Conservation (phyloP, 2,113 vertebrate species). For the Hippocampus zosterae region DNA sequence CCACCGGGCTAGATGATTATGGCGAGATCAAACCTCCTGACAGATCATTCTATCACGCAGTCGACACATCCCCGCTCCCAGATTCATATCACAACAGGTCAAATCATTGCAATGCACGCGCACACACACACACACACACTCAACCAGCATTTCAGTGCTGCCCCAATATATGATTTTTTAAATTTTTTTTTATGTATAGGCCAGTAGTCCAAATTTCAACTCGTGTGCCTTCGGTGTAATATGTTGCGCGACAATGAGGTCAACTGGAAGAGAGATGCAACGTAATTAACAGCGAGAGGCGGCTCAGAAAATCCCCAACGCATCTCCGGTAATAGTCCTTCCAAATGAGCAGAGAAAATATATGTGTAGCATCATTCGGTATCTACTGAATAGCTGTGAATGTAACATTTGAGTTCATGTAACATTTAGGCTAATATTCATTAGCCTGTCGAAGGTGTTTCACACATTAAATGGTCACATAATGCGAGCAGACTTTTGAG, state of each 20-base stretch:
- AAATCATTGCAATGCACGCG: neutral
- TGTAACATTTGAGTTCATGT: too few species aligned
- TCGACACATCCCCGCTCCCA: neutral
- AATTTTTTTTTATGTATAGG: neutral
- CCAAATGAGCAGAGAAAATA: neutral
- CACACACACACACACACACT: slow-evolving; percentile 1
- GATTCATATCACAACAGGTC: neutral
- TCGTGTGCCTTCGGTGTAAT: neutral
- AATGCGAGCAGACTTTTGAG: neutral
- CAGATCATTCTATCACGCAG: slow-evolving; percentile 6
- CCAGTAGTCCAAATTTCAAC: too few species aligned
- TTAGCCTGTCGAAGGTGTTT: too few species aligned
- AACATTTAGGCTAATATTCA: too few species aligned
- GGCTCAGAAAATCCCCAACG: neutral
- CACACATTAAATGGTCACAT: neutral
- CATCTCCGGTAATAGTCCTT: neutral
- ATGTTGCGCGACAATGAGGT: neutral
- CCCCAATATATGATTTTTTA: neutral
- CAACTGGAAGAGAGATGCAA: neutral
- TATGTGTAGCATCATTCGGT: neutral
- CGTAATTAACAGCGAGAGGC: neutral
- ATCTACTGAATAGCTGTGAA: neutral
- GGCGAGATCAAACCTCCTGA: slow-evolving; percentile 17
- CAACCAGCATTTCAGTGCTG: neutral
- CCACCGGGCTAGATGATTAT: slow-evolving; percentile 15